phyloP scores from a whole-genome alignment of 2,888 invertebrate genomes.

The Agrochola litura region DNA sequence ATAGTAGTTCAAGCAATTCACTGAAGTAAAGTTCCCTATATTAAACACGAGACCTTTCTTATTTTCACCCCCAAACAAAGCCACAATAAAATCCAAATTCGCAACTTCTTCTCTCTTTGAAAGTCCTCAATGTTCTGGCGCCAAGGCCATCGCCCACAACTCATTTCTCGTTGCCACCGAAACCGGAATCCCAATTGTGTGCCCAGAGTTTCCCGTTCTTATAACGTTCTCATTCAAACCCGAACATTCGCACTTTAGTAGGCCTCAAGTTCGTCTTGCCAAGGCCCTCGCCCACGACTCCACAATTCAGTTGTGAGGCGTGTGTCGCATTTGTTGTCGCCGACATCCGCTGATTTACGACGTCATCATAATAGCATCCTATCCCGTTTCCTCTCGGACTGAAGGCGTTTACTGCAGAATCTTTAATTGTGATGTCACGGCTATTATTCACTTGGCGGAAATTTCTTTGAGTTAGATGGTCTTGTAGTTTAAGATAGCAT shows the following conservation, averaged over 20 bases:
- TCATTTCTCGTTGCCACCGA: background rate
- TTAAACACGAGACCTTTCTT: background rate
- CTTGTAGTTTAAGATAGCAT: constrained; percentile 3
- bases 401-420: constrained; percentile 75
- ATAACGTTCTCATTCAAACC: constrained; percentile 12
- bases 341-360: constrained; percentile 87
- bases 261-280: constrained; percentile 62
- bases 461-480: constrained; percentile 26
- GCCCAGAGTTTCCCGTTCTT: background rate
- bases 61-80: background rate
- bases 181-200: background rate
- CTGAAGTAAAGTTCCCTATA: background rate
- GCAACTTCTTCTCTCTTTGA: background rate
- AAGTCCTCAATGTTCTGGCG: background rate
- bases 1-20: background rate
- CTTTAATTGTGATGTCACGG: constrained; percentile 65
- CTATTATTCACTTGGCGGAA: constrained; percentile 39
- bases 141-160: background rate
- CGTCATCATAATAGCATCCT: constrained; percentile 74
- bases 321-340: constrained; percentile 83
- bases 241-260: constrained; percentile 50
- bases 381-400: constrained; percentile 80
- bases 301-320: constrained; percentile 69
- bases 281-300: constrained; percentile 75
- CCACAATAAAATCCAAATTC: background rate